These are phyloP conservation scores for Cosmopolites sordidus DNA, from an alignment of 2,888 invertebrate species.

Conservation along the genomic window DNA sequence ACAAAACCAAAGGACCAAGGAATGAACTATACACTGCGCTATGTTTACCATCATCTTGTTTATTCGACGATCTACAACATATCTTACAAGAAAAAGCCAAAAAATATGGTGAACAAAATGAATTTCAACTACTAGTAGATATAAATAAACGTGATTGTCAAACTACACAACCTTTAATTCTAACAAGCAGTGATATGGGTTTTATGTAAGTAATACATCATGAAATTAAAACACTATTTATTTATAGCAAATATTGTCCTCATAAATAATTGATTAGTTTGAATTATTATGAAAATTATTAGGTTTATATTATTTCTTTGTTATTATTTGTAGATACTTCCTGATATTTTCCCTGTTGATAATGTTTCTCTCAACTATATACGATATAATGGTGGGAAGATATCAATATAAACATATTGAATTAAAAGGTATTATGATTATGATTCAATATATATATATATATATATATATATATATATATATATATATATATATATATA, in stretches of 20 bases:
- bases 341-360: constrained; percentile 22
- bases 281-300: neutral
- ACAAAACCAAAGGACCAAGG: constrained; percentile 27
- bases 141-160: constrained; percentile 50
- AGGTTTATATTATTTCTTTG: neutral
- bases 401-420: constrained; percentile 24
- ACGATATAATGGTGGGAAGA: constrained; percentile 30
- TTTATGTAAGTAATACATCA: constrained; percentile 46
- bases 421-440: constrained; percentile 24
- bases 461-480: no score
- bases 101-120: constrained; percentile 23
- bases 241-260: no score
- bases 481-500: no score
- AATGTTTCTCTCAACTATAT: constrained; percentile 30
- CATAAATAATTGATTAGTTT: no score
- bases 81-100: constrained; percentile 29
- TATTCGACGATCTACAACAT: constrained; percentile 50
- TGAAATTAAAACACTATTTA: neutral
- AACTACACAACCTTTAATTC: constrained; percentile 45
- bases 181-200: constrained; percentile 40
- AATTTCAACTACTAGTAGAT: constrained; percentile 28
- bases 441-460: no score
- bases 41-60: constrained; percentile 58
- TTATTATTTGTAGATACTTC: constrained; percentile 24
- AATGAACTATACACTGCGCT: constrained; percentile 55